These are phyloP conservation scores for Brachionus koreanus DNA, from an alignment of 1,140 invertebrate species.

Conservation along the genomic window DNA sequence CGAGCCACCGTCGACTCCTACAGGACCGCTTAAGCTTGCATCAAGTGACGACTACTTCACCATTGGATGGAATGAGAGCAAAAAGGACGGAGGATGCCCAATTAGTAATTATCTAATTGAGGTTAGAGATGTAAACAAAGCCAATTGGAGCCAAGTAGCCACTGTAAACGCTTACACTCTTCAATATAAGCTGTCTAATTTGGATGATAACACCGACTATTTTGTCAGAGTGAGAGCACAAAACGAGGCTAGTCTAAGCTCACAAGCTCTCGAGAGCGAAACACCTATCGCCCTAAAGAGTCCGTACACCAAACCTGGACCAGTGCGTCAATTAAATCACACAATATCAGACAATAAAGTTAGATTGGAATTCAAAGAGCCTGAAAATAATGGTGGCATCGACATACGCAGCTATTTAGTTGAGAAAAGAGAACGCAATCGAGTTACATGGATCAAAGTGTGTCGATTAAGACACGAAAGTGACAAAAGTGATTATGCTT, in stretches of 20 bases:
- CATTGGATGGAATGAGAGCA: conserved; percentile 60
- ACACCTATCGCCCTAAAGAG: neutral
- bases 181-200: neutral
- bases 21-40: conserved; percentile 72
- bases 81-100: neutral
- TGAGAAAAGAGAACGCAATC: conserved; percentile 25
- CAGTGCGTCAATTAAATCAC: neutral
- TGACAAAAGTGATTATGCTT: neutral
- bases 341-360: neutral
- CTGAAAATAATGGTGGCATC: neutral
- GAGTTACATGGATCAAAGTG: conserved; percentile 40
- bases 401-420: conserved; percentile 10
- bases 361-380: neutral
- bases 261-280: neutral
- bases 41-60: conserved; percentile 82
- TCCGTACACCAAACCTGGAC: neutral
- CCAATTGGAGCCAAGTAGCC: conserved; percentile 56
- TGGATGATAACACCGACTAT: neutral
- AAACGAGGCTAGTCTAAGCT: conserved; percentile 17
- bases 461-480: neutral
- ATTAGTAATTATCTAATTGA: conserved; percentile 63
- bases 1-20: conserved; percentile 80
- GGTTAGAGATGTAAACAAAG: conserved; percentile 72
- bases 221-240: conserved; percentile 10
- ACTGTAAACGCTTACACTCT: neutral